phyloP scores from a whole-genome alignment of 2,797 vertebrate species.

The Macrochelys suwanniensis region DNA sequence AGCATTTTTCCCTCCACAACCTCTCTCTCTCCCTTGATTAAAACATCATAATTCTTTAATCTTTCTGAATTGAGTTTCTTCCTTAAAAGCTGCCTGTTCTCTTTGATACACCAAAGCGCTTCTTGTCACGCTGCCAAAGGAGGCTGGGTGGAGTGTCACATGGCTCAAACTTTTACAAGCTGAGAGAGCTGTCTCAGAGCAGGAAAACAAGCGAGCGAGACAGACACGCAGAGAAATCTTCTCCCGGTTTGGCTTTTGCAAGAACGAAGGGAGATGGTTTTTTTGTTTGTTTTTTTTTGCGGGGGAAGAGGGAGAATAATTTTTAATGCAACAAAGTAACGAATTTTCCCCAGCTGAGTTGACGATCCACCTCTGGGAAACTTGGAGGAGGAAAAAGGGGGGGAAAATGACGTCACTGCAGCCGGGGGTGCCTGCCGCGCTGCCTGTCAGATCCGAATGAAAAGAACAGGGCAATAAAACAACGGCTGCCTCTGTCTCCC shows the following conservation, averaged over 20 bases:
- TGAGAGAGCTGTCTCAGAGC: constrained; percentile 56
- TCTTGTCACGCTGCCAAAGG: constrained; percentile 79
- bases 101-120: constrained; percentile 53
- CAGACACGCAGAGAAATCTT: background rate
- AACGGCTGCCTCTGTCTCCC: constrained; percentile 79
- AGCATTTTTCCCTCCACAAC: background rate
- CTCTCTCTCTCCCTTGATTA: background rate
- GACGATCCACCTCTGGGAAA: constrained; percentile 9
- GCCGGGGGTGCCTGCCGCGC: constrained; percentile 77
- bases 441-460: constrained; percentile 79
- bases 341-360: constrained; percentile 24
- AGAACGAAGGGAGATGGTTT: constrained; percentile 49
- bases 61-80: constrained; percentile 48
- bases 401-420: constrained; percentile 73
- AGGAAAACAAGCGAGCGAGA: constrained; percentile 61
- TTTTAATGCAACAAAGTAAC: background rate
- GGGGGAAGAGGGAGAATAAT: background rate
- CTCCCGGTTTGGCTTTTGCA: background rate
- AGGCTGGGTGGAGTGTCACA: constrained; percentile 79
- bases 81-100: constrained; percentile 70
- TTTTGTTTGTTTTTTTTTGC: constrained; percentile 6
- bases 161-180: constrained; percentile 78
- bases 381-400: constrained; percentile 57
- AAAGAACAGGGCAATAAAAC: constrained; percentile 81
- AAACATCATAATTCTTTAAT: background rate